phyloP scores from a whole-genome alignment of 1,140 invertebrate species.

The Caenorhabditis briggsae region DNA sequence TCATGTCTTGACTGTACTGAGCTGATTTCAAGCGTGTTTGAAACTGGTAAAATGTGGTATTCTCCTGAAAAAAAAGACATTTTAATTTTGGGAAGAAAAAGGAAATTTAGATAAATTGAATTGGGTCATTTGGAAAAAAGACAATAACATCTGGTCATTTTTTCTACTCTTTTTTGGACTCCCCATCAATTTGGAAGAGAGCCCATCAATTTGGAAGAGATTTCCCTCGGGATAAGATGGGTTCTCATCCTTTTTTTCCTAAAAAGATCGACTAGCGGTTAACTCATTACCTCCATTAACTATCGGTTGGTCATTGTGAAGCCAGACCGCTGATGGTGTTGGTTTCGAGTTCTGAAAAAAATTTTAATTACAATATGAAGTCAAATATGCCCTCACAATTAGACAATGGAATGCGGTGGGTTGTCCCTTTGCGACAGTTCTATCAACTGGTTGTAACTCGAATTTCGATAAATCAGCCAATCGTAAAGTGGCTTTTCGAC shows the following conservation, averaged over 20 bases:
- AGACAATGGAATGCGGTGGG: constrained; percentile 63
- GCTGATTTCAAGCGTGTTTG: constrained; percentile 60
- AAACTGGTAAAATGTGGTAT: constrained; percentile 57
- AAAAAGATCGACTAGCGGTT: too few species aligned
- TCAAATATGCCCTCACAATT: constrained; percentile 26
- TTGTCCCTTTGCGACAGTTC: constrained; percentile 54
- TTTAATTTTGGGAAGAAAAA: too few species aligned
- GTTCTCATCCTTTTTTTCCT: not conserved
- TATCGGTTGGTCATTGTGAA: constrained; percentile 57
- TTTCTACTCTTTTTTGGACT: not conserved
- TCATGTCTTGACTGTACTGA: constrained; percentile 56
- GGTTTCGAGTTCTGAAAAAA: constrained; percentile 55
- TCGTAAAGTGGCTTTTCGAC: constrained; percentile 60
- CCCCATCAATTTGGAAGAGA: not conserved
- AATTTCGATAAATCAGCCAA: constrained; percentile 59
- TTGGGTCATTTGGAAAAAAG: not conserved
- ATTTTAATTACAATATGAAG: not conserved
- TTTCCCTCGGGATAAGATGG: not conserved
- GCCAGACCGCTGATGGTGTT: constrained; percentile 46
- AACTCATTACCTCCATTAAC: constrained; percentile 30
- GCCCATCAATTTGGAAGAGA: not conserved
- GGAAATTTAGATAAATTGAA: not conserved
- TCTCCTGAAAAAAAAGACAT: constrained; percentile 45
- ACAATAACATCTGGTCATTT: not conserved
- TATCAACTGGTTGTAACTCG: constrained; percentile 58